Conservation (phyloP, 2,797 vertebrate species). For the Graptemys geographica region DNA sequence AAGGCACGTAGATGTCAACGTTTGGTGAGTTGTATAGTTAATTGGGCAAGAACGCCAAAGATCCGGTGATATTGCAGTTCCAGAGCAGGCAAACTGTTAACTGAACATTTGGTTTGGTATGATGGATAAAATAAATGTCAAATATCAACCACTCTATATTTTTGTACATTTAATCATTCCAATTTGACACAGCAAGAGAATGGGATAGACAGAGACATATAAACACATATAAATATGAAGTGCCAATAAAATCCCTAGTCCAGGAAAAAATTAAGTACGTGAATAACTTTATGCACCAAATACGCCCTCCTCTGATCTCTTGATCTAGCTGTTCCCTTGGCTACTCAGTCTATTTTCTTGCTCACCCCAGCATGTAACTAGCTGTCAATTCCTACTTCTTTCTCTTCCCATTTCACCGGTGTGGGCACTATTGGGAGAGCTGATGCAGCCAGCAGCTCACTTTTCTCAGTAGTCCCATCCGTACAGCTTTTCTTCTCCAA, state of each 20-base stretch:
- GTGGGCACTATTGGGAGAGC: background rate
- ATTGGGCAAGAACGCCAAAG: background rate
- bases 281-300: background rate
- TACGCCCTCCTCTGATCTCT: background rate
- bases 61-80: rapidly evolving
- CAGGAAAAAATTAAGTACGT: background rate
- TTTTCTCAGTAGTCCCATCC: background rate
- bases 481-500: background rate
- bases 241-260: background rate
- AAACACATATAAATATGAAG: background rate
- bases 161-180: background rate
- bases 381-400: background rate
- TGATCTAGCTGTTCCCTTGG: background rate
- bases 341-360: background rate
- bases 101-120: background rate
- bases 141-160: background rate
- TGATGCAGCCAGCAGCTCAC: background rate
- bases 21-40: background rate
- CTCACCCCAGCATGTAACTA: background rate
- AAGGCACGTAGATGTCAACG: background rate
- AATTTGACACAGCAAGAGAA: background rate
- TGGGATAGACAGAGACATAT: background rate
- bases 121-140: background rate
- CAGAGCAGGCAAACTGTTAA: background rate
- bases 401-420: background rate